Base-by-base conservation (phyloP, 2,888 invertebrate genomes). In the Drosophila rellima region DNA sequence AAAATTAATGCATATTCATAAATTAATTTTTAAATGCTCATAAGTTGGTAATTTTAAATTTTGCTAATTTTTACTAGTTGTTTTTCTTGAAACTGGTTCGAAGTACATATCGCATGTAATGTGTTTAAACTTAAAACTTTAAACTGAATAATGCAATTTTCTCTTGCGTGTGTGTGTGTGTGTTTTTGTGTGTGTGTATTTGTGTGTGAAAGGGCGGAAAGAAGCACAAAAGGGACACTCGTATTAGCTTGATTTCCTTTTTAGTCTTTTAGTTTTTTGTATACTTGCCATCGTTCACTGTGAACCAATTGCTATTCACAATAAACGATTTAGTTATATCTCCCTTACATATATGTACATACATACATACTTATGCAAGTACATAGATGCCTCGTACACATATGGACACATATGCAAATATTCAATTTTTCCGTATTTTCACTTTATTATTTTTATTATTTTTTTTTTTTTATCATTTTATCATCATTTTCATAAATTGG, bases 41-140 rank as follows among this genome's bases (percentile, higher is more conserved):
- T 78, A 80, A 79, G 77, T 75, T 71, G 57, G 71, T 57, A 88
- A 81, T 87, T 84, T 90, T 84, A 77, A 91, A 90, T 91, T 90
- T 91, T 90, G 91, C 91, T 90, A 91, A 90, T 90, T 90, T 90
- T 90, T 74, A 74, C 90, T 90, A 90, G 85, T 86, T 82, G 74
- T 80, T 77, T 77, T 75, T 66, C 61, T 65, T 86, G 64, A 86
- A 86, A 78, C 59, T 78, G 62, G 80, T 87, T 74, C 81, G 82
- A 83, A 79, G 69, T 68, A 54, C 51, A 39, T 51, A 26, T 39
- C 50, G 37, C 23, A 37, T 40, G 54, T 39, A 52, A 55, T 62
- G 54, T 63, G 23, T 57, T 33, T 42, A 77, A 79, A 88, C 85
- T 82, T 63, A 82, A 87, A 68, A 68, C 42, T 62, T 40, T 59